Evolutionary conservation across 1,140 invertebrate species (phyloP).

Genomic region (Pararge aegeria): DNA sequence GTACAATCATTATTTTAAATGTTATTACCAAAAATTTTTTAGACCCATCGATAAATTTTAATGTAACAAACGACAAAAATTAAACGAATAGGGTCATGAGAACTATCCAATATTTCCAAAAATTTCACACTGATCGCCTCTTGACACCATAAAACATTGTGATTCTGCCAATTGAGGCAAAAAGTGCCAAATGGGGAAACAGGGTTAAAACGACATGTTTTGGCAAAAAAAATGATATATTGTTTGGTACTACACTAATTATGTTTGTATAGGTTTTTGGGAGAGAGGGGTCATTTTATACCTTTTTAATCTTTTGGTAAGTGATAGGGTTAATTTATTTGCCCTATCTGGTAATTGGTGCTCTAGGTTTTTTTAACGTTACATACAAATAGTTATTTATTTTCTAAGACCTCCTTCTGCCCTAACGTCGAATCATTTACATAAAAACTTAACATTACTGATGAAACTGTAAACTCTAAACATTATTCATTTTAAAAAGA

Average conservation of each 20-base stretch:
- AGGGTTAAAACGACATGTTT: slow-evolving; percentile 69
- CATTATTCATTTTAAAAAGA: too few relatives aligned
- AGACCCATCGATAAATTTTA: not conserved
- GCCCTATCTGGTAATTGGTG: slow-evolving; percentile 28
- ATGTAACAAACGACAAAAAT: slow-evolving; percentile 10
- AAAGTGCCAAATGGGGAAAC: slow-evolving; percentile 52
- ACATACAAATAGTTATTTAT: not conserved
- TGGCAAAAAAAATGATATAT: slow-evolving; percentile 66
- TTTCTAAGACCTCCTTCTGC: too few relatives aligned
- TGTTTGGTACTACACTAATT: slow-evolving; percentile 66
- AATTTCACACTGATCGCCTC: slow-evolving; percentile 64
- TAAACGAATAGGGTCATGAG: slow-evolving; percentile 56
- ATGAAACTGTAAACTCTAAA: too few relatives aligned
- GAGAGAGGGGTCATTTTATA: slow-evolving; percentile 46
- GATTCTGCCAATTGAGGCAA: slow-evolving; percentile 53
- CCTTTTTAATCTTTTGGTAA: slow-evolving; percentile 36
- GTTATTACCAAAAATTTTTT: too few relatives aligned
- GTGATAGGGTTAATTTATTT: slow-evolving; percentile 25
- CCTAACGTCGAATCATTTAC: too few relatives aligned
- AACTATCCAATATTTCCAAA: slow-evolving; percentile 41
- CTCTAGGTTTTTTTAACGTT: not conserved
- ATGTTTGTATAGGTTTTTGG: slow-evolving; percentile 63
- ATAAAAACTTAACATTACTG: too few relatives aligned
- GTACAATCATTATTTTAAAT: too few relatives aligned
- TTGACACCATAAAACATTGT: slow-evolving; percentile 63